A percentile compares a stretch with the other conserved stretches of the same genome.
phyloP scores from a whole-genome alignment of 2,113 vertebrate genomes.

The Tragelaphus strepsiceros region DNA sequence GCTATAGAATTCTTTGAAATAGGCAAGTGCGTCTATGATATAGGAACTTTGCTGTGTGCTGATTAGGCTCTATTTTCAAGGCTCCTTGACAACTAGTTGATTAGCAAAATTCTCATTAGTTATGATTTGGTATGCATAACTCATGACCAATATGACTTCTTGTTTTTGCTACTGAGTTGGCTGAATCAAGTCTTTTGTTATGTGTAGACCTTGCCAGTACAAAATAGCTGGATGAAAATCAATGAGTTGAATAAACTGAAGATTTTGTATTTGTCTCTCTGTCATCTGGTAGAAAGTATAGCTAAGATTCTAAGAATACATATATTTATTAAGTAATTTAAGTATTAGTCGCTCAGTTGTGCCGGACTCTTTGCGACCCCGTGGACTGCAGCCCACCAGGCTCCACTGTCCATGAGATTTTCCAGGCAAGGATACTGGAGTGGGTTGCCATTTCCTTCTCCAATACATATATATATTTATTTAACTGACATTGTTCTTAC shows the following conservation, averaged over 20 bases:
- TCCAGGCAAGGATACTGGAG: no score
- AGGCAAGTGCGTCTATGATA: slow-evolving; percentile 45
- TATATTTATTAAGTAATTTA: not conserved
- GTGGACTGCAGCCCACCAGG: no score
- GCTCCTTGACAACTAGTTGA: slow-evolving; percentile 40
- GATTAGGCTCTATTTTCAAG: slow-evolving; percentile 53
- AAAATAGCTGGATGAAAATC: slow-evolving; percentile 4
- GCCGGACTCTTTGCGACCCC: no score
- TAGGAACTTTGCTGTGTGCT: slow-evolving; percentile 28
- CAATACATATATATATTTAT: not conserved
- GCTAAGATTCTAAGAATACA: not conserved
- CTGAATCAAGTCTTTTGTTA: slow-evolving; percentile 46
- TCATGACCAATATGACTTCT: slow-evolving; percentile 11
- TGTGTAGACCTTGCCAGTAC: not conserved
- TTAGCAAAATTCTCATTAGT: slow-evolving; percentile 46
- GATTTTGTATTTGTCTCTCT: not conserved
- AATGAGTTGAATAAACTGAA: not conserved
- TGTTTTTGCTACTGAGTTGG: slow-evolving; percentile 29
- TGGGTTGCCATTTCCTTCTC: no score
- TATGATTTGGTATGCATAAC: slow-evolving; percentile 25
- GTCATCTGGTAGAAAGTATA: not conserved
- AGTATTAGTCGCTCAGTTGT: no score
- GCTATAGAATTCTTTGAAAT: slow-evolving; percentile 35
- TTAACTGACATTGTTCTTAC: not conserved
- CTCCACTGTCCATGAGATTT: no score